Percentiles rank a stretch among this genome's conserved stretches.
These are phyloP conservation scores for Lepidostoma basale DNA, from an alignment of 1,140 invertebrate genomes.

Conservation along the genomic window DNA sequence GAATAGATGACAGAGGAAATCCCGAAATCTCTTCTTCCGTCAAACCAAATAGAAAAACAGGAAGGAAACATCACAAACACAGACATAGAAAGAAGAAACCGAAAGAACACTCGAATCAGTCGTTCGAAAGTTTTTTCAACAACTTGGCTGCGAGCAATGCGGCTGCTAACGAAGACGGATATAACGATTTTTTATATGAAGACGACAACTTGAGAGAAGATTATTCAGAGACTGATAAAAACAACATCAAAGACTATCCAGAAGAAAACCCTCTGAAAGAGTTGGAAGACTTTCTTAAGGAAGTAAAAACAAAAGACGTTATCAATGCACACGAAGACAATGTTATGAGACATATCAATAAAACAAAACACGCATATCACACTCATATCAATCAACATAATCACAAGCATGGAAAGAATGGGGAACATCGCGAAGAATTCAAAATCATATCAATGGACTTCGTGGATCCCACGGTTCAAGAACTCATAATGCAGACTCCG, in stretches of 20 bases:
- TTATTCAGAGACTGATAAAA: conserved; percentile 18
- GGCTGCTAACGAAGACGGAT: background rate
- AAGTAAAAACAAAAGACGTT: conserved; percentile 2
- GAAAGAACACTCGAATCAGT: conserved; percentile 26
- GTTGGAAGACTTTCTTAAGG: conserved; percentile 27
- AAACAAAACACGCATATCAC: conserved; percentile 24
- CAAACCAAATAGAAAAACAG: conserved; percentile 33
- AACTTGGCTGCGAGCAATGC: conserved; percentile 13
- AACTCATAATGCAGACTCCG: conserved; percentile 38
- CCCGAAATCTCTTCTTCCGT: conserved; percentile 13
- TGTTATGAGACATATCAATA: conserved; percentile 15
- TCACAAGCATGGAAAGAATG: conserved; percentile 23
- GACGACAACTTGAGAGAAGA: conserved; percentile 22
- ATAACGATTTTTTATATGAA: conserved; percentile 42
- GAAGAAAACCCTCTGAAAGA: conserved; percentile 25
- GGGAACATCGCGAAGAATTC: conserved; percentile 24
- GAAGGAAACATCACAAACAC: conserved; percentile 40
- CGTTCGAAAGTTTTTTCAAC: conserved; percentile 39
- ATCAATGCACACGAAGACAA: background rate
- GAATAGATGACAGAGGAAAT: conserved; percentile 9
- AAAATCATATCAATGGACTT: conserved; percentile 33
- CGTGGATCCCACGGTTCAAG: conserved; percentile 33
- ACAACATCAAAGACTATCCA: conserved; percentile 6
- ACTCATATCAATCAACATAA: background rate
- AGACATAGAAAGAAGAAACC: conserved; percentile 40